Conservation (phyloP, 2,113 vertebrate species). For the Mesembrinibis cayennensis region DNA sequence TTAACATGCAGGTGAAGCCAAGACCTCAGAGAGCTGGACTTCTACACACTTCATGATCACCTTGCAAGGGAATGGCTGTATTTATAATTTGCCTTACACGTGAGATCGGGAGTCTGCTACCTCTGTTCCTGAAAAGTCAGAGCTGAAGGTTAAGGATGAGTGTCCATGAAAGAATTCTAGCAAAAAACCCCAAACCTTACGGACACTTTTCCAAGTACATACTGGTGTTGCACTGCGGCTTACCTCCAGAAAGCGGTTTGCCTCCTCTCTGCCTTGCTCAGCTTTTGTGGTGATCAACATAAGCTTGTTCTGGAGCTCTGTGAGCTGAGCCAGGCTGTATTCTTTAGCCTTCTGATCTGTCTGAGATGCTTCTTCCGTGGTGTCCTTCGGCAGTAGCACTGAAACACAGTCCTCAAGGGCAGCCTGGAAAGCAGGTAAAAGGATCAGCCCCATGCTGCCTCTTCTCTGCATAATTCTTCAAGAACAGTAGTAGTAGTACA, state of each 20-base stretch:
- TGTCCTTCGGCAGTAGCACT: constrained; percentile 63
- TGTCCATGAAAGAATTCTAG: neutral
- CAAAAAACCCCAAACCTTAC: neutral
- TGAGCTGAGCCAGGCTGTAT: constrained; percentile 70
- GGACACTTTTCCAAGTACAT: neutral
- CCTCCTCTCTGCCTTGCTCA: constrained; percentile 74
- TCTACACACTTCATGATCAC: neutral
- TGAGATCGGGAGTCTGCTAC: neutral
- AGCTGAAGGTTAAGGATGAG: neutral
- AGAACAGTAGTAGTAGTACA: neutral
- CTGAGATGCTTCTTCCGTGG: constrained; percentile 54
- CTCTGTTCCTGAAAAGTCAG: neutral
- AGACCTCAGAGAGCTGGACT: neutral
- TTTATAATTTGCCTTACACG: neutral
- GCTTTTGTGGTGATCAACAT: constrained; percentile 79
- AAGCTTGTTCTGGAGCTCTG: constrained; percentile 80
- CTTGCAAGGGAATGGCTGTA: neutral
- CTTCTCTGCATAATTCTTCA: neutral
- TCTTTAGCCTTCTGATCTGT: neutral
- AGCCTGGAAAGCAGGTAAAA: neutral
- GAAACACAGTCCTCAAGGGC: neutral
- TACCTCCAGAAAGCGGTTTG: constrained; percentile 77
- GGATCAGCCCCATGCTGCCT: neutral
- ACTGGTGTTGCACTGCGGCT: neutral
- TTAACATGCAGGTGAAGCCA: neutral